Conservation (phyloP, 1,140 invertebrate species). For the Ericerus pela region DNA sequence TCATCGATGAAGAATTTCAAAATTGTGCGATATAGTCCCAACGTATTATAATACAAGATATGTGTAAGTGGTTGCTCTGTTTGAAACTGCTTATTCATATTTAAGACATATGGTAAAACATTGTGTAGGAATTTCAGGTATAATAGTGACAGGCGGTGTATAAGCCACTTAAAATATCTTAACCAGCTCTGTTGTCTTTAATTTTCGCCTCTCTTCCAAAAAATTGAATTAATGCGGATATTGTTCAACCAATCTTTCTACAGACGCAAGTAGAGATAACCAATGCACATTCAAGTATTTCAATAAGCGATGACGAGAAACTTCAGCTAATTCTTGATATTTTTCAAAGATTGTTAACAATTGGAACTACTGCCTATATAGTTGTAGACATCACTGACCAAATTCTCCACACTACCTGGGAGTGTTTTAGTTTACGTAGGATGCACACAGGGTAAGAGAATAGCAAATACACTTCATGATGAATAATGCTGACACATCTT, state of each 20-base stretch:
- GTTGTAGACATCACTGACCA: slow-evolving; percentile 15
- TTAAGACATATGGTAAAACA: neutral
- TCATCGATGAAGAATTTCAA: neutral
- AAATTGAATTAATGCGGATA: neutral
- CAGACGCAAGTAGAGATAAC: slow-evolving; percentile 1
- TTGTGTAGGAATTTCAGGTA: neutral
- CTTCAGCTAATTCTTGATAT: neutral
- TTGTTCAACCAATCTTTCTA: neutral
- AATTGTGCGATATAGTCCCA: neutral
- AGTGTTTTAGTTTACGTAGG: slow-evolving; percentile 15
- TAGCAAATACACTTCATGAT: slow-evolving; percentile 22
- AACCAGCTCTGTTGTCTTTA: neutral
- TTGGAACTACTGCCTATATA: slow-evolving; percentile 17
- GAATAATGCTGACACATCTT: slow-evolving; percentile 2
- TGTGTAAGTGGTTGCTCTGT: neutral
- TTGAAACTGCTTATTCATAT: neutral
- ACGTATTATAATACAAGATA: neutral
- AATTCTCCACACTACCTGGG: slow-evolving; percentile 14
- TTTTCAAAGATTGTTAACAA: neutral
- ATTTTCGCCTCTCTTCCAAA: neutral
- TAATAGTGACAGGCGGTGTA: neutral
- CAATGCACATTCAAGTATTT: neutral
- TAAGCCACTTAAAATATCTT: neutral
- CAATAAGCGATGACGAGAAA: neutral
- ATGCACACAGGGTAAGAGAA: slow-evolving; percentile 18